Evolutionary conservation across 2,888 invertebrate species (phyloP).

Genomic region (Stictocephala bisonia): DNA sequence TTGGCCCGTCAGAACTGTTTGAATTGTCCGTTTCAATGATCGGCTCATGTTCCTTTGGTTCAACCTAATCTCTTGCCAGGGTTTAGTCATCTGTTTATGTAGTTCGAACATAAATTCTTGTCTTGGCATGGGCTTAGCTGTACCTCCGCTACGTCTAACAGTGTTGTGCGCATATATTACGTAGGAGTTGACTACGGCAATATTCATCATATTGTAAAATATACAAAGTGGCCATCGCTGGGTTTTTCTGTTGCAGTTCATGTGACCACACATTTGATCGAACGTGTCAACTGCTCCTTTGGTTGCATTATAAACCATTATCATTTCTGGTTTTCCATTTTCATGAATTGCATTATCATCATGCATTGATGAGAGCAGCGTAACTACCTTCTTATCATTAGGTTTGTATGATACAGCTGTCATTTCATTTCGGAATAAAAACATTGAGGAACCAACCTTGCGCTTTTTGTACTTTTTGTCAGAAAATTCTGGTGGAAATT

Average conservation of each 20-base stretch:
- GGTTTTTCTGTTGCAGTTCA: constrained; percentile 30
- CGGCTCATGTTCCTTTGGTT: too few relatives aligned
- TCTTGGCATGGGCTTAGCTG: neutral
- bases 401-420: constrained; percentile 33
- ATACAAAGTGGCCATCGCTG: constrained; percentile 32
- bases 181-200: constrained; percentile 18
- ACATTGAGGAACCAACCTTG: constrained; percentile 18
- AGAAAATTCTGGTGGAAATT: constrained; percentile 22
- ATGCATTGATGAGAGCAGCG: constrained; percentile 20
- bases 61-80: neutral
- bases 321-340: constrained; percentile 22
- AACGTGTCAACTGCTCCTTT: constrained; percentile 35
- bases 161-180: constrained; percentile 15
- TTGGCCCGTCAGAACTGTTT: too few relatives aligned
- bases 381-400: constrained; percentile 22
- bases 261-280: constrained; percentile 44
- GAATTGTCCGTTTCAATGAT: too few relatives aligned
- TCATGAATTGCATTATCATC: constrained; percentile 3
- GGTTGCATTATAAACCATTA: constrained; percentile 35
- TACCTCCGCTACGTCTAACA: too few relatives aligned
- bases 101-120: neutral
- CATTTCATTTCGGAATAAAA: constrained; percentile 15
- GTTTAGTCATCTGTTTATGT: constrained; percentile 18
- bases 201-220: constrained; percentile 15
- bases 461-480: neutral